These are phyloP conservation scores for Chelon labrosus DNA, from an alignment of 2,797 vertebrate species.

Conservation along the genomic window DNA sequence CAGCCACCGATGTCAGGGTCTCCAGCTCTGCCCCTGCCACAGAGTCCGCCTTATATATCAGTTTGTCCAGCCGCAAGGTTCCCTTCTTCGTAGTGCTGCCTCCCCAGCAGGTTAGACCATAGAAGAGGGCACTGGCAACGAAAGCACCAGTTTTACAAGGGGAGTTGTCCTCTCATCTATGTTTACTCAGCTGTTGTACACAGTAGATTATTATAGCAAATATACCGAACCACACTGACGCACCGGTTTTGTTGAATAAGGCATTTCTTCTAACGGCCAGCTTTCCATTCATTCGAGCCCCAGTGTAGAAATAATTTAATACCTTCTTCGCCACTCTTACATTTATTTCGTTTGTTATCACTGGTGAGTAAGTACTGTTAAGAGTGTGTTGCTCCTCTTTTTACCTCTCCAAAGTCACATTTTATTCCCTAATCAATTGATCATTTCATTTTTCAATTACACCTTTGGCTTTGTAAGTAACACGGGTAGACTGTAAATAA, in stretches of 20 bases:
- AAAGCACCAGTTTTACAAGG: conserved; percentile 23
- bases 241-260: conserved; percentile 24
- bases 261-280: conserved; percentile 8
- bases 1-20: no score
- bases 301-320: conserved; percentile 19
- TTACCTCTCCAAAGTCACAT: background rate
- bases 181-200: conserved; percentile 63
- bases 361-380: background rate
- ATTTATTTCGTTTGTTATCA: conserved; percentile 1
- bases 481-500: conserved; percentile 1
- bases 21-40: no score
- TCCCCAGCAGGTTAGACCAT: no score
- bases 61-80: no score
- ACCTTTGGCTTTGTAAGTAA: conserved; percentile 12
- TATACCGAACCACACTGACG: conserved; percentile 25
- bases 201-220: conserved; percentile 58
- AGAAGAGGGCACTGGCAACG: no score
- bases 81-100: no score
- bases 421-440: conserved; percentile 7
- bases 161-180: conserved; percentile 49
- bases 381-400: background rate
- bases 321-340: background rate
- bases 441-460: background rate
- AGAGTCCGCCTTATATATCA: no score
- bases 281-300: conserved; percentile 5